Percentiles rank a stretch among this genome's conserved stretches.
These are phyloP conservation scores for Neelides sp. DNA, from an alignment of 1,140 invertebrate species.

Conservation along the genomic window DNA sequence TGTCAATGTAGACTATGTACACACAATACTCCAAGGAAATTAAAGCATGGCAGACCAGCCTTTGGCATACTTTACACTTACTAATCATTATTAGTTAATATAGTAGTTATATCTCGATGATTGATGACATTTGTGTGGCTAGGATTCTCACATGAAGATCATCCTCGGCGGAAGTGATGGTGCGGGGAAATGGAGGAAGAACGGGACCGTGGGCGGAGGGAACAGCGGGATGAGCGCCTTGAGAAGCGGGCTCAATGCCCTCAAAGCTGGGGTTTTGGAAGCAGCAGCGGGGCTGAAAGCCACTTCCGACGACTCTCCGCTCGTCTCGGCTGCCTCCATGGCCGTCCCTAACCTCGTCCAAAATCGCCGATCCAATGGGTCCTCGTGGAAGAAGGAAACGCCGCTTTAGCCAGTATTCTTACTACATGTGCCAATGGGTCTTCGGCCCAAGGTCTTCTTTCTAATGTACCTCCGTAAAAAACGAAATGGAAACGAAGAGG, in stretches of 20 bases:
- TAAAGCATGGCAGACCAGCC: no score
- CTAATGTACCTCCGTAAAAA: no score
- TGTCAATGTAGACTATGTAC: no score
- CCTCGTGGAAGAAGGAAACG: conserved; percentile 61
- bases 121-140: no score
- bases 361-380: conserved; percentile 27
- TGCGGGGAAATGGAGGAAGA: conserved; percentile 19
- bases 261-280: conserved; percentile 29
- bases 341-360: conserved; percentile 23
- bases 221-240: conserved; percentile 29
- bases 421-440: no score
- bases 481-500: no score
- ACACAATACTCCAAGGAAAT: no score
- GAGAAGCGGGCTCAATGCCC: conserved; percentile 28
- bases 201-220: conserved; percentile 24
- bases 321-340: conserved; percentile 28
- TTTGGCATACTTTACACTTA: no score
- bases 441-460: no score
- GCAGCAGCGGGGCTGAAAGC: conserved; percentile 20
- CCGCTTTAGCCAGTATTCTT: conserved; percentile 42
- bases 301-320: conserved; percentile 19
- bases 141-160: conserved; percentile 77
- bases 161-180: conserved; percentile 53
- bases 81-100: no score
- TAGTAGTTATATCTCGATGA: no score